Percentiles rank a stretch among this genome's conserved stretches.
Evolutionary conservation across 2,888 invertebrate genomes (phyloP).

Genomic region (Microctonus brassicae): DNA sequence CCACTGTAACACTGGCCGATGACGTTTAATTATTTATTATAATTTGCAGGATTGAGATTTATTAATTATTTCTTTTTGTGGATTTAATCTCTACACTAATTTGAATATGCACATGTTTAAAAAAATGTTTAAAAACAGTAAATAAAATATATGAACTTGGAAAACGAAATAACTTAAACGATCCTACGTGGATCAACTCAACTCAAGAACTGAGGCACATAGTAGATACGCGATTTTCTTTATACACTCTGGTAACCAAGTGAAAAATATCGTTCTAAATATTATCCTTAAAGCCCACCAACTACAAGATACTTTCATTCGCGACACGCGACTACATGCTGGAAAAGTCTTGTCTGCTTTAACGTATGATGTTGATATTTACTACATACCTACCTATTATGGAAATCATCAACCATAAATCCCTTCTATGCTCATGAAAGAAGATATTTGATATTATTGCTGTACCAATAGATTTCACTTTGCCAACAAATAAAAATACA

Average conservation of each 20-base stretch:
- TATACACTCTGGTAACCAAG: slow-evolving; percentile 70
- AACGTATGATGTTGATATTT: slow-evolving; percentile 27
- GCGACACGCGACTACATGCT: slow-evolving; percentile 64
- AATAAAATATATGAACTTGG: neutral
- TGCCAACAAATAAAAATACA: neutral
- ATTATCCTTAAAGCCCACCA: slow-evolving; percentile 62
- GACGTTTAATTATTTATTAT: neutral
- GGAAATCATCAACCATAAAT: slow-evolving; percentile 45
- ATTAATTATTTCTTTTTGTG: neutral
- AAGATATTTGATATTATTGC: neutral
- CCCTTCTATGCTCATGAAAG: slow-evolving; percentile 28
- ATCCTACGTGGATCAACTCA: slow-evolving; percentile 60
- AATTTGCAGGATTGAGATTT: slow-evolving; percentile 8
- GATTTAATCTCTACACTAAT: slow-evolving; percentile 13
- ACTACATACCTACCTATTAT: slow-evolving; percentile 36
- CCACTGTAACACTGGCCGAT: slow-evolving; percentile 25
- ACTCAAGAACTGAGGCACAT: slow-evolving; percentile 68
- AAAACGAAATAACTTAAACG: slow-evolving; percentile 34
- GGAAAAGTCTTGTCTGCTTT: slow-evolving; percentile 63
- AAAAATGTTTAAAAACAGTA: too few relatives aligned
- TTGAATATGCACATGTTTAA: slow-evolving; percentile 32
- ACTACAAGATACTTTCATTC: slow-evolving; percentile 68
- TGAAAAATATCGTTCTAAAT: slow-evolving; percentile 71
- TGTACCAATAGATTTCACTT: slow-evolving; percentile 32
- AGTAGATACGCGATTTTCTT: slow-evolving; percentile 69